Percentiles rank a stretch among this genome's conserved stretches.
phyloP scores from a whole-genome alignment of 1,140 invertebrate species.

The Pseudomyrmex sp. region DNA sequence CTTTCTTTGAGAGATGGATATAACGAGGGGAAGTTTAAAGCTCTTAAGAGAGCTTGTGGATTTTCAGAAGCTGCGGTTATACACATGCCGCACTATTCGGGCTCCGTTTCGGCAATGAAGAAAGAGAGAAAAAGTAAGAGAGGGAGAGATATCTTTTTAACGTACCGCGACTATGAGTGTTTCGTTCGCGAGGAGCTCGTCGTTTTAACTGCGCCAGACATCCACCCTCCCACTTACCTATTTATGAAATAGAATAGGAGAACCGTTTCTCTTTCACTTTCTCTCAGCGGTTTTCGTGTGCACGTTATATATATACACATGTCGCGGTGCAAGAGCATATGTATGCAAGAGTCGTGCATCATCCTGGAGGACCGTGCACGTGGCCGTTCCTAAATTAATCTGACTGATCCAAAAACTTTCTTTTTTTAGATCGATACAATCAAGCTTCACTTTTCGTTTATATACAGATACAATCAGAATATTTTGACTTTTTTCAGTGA shows the following conservation, averaged over 20 bases:
- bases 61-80: constrained; percentile 53
- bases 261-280: not conserved
- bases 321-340: constrained; percentile 1
- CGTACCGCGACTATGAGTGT: constrained; percentile 77
- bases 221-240: constrained; percentile 12
- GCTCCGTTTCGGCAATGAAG: constrained; percentile 32
- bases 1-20: constrained; percentile 6
- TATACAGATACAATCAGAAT: not conserved
- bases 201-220: constrained; percentile 58
- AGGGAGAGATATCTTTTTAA: constrained; percentile 71
- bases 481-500: not conserved
- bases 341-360: constrained; percentile 47
- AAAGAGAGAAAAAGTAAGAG: constrained; percentile 1
- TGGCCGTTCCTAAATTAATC: constrained; percentile 69
- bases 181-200: constrained; percentile 51
- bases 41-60: constrained; percentile 64
- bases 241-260: not conserved
- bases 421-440: not conserved
- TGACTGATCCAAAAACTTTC: constrained; percentile 30
- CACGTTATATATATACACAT: not conserved
- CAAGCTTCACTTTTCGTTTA: not conserved
- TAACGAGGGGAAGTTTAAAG: constrained; percentile 51
- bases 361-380: constrained; percentile 64
- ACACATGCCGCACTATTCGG: constrained; percentile 53
- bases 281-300: constrained; percentile 23